Conservation (phyloP, 2,113 vertebrate species). For the Stercorarius parasiticus region DNA sequence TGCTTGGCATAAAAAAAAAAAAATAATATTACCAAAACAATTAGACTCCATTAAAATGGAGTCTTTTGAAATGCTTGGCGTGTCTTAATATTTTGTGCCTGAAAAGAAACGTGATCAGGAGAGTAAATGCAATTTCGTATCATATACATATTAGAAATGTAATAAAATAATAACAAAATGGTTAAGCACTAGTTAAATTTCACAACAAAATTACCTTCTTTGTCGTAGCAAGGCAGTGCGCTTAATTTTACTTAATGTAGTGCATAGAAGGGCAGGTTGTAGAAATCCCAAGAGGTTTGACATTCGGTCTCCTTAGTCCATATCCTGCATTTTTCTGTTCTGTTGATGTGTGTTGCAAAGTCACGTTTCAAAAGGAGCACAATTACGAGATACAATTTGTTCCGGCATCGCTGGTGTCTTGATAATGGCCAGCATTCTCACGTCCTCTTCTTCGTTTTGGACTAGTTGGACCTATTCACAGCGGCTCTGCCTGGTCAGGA, state of each 20-base stretch:
- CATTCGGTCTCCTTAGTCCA: accelerated
- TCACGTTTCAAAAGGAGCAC: neutral
- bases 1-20: neutral
- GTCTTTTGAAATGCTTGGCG: neutral
- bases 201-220: neutral
- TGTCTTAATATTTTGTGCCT: neutral
- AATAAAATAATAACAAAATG: neutral
- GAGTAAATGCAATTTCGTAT: neutral
- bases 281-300: neutral
- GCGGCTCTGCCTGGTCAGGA: neutral
- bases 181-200: neutral
- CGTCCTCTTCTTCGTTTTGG: accelerated
- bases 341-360: neutral
- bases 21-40: neutral
- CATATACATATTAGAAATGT: neutral
- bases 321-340: neutral
- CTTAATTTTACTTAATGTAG: neutral
- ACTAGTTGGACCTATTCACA: neutral
- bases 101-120: neutral
- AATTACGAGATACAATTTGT: neutral
- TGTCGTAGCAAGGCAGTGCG: neutral
- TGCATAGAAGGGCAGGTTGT: neutral
- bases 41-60: neutral
- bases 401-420: neutral
- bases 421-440: neutral